phyloP scores from a whole-genome alignment of 1,140 invertebrate genomes.

The Heliconius melpomene region DNA sequence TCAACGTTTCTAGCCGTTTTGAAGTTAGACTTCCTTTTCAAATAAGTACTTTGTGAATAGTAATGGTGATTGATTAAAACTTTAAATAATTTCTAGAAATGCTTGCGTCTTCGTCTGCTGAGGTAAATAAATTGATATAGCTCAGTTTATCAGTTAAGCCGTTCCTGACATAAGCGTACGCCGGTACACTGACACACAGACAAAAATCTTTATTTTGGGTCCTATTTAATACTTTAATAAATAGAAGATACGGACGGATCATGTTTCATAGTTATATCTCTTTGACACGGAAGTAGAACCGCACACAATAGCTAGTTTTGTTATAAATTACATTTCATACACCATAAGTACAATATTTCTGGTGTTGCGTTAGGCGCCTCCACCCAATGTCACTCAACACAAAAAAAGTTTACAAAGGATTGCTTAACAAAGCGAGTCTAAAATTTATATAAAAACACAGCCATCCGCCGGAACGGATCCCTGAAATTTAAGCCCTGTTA shows the following conservation, averaged over 20 bases:
- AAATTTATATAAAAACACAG: neutral
- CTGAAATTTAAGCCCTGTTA: neutral
- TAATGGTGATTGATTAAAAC: neutral
- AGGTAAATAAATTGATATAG: no score
- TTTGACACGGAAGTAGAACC: no score
- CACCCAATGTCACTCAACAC: neutral
- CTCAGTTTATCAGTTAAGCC: no score
- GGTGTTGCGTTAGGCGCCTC: no score
- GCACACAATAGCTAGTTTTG: no score
- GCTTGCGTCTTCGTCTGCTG: no score
- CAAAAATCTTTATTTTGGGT: no score
- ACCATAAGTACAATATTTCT: neutral
- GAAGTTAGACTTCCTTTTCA: neutral
- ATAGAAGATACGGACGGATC: no score
- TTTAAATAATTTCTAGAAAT: neutral
- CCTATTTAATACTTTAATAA: no score
- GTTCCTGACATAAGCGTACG: no score
- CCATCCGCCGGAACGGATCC: neutral
- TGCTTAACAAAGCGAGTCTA: neutral
- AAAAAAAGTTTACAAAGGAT: neutral
- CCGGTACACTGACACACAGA: no score
- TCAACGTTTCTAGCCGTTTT: slow-evolving; percentile 3
- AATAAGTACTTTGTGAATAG: neutral
- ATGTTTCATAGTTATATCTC: no score
- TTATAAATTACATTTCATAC: neutral